Conservation (phyloP, 2,797 vertebrate genomes). For the Carcharodon carcharias region DNA sequence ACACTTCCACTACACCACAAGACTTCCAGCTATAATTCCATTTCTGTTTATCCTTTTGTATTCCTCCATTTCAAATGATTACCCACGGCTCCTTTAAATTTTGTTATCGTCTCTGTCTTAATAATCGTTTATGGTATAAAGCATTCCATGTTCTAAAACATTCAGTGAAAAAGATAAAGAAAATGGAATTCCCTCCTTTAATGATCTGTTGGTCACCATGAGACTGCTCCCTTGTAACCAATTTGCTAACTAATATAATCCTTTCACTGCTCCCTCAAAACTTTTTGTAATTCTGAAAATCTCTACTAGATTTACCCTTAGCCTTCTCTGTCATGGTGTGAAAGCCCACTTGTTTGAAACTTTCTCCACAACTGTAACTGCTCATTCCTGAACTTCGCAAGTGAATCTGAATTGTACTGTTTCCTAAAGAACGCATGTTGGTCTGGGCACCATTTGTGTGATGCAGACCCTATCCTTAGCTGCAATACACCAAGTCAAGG, state of each 20-base stretch:
- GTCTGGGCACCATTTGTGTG: not conserved
- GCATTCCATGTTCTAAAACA: not conserved
- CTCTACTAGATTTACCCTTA: not conserved
- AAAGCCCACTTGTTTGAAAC: not conserved
- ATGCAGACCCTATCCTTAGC: not conserved
- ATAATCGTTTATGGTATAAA: not conserved
- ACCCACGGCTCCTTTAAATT: not conserved
- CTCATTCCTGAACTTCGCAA: not conserved
- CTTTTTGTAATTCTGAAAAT: not conserved
- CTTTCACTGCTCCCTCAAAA: not conserved
- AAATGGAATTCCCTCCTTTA: not conserved
- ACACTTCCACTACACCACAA: no score
- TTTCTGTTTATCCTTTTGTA: not conserved
- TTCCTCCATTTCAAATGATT: not conserved
- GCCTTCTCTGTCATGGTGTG: not conserved
- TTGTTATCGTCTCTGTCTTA: not conserved
- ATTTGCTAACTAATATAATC: not conserved
- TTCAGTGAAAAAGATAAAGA: not conserved
- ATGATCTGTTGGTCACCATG: not conserved
- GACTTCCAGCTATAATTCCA: not conserved
- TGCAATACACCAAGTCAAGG: not conserved
- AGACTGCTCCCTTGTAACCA: not conserved
- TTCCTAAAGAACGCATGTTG: not conserved
- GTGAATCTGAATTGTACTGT: not conserved
- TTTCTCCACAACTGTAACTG: not conserved